Conservation (phyloP, 2,113 vertebrate species). For the Rattus rattus region DNA sequence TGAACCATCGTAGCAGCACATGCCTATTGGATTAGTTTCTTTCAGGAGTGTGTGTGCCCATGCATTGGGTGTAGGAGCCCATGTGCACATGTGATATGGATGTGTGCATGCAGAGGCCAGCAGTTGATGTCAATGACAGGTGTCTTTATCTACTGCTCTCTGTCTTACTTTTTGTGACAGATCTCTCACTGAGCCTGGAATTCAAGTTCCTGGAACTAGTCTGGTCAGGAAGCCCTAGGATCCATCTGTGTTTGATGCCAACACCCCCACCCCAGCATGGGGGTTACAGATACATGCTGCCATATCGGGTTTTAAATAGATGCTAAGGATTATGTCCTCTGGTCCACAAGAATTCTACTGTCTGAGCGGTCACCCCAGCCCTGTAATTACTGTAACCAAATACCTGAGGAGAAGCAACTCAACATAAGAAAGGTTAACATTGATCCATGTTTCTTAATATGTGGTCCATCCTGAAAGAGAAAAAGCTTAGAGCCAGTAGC, state of each 20-base stretch:
- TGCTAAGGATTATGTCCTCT: background rate
- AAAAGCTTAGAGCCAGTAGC: too few relatives aligned
- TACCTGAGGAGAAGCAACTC: background rate
- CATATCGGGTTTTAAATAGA: background rate
- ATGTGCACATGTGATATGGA: rapidly evolving
- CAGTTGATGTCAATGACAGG: background rate
- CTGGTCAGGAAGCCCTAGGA: background rate
- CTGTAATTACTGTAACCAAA: background rate
- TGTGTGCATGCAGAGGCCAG: background rate
- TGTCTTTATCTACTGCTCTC: background rate
- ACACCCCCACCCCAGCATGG: background rate
- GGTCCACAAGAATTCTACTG: background rate
- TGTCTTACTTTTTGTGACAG: background rate
- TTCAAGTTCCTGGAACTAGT: background rate
- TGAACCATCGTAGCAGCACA: background rate
- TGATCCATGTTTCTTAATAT: background rate
- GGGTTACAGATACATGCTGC: background rate
- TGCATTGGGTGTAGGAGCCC: background rate
- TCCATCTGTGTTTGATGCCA: background rate
- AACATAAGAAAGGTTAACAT: background rate
- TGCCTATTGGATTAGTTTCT: background rate
- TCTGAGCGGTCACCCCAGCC: background rate
- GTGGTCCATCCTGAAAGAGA: background rate
- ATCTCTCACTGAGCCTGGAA: background rate
- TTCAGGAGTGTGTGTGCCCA: background rate